Evolutionary conservation across 2,113 vertebrate genomes (phyloP).

Genomic region (Pangasianodon gigas): DNA sequence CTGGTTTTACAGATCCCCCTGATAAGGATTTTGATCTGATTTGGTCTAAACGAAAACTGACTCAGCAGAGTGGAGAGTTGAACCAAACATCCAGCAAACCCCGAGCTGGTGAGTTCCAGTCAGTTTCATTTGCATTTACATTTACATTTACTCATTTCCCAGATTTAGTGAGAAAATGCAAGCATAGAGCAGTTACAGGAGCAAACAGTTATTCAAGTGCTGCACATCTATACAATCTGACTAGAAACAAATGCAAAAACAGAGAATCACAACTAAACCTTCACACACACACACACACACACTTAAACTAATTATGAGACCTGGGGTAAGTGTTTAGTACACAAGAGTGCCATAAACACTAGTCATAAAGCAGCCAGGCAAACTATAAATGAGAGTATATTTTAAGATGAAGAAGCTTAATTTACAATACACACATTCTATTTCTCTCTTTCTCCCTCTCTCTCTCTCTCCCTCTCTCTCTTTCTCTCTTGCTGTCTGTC

Average conservation of each 20-base stretch:
- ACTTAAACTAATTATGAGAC: neutral
- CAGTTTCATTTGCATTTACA: neutral
- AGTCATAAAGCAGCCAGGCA: neutral
- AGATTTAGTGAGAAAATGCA: neutral
- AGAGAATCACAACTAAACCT: neutral
- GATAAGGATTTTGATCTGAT: neutral
- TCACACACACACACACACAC: neutral
- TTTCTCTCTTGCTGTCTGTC: neutral
- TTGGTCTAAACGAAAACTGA: constrained; percentile 59
- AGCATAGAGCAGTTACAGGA: no score
- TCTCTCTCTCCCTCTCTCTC: neutral
- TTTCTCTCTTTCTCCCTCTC: constrained; percentile 17
- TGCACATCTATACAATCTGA: neutral
- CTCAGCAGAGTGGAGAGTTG: constrained; percentile 52
- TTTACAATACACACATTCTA: neutral
- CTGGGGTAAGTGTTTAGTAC: neutral
- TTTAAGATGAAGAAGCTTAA: neutral
- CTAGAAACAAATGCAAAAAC: neutral
- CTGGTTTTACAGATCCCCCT: neutral
- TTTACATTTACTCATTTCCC: neutral
- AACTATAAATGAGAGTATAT: neutral
- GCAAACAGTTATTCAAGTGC: no score
- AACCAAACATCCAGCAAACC: constrained; percentile 61
- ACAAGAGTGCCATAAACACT: neutral
- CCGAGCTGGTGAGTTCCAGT: constrained; percentile 59